Evolutionary conservation across 2,113 vertebrate genomes (phyloP), one percentile per base, ranked within the genome.

Genomic region (Struthidea cinerea): DNA sequence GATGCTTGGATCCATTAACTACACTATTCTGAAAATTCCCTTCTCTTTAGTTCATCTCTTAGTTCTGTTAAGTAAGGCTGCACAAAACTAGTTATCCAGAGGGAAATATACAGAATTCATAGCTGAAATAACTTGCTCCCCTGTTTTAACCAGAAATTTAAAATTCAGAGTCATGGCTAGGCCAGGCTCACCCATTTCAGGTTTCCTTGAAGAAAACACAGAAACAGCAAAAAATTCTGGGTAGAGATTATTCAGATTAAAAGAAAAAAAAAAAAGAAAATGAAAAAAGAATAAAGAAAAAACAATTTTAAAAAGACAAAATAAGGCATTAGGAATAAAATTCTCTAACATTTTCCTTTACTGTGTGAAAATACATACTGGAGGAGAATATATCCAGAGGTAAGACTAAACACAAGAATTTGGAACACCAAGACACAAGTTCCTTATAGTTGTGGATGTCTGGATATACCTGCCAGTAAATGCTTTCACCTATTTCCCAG

Each of bases 341-440:
- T 41, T 55, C 14, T 86, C 27, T 52, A 39, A 28, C 5, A 9
- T 3, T 64, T 64, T 85, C 35, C 21, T 30, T 11, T 71, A 6
- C n/a, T 61, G 27, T 27, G 13, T 69, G 63, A 81, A 76, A 87
- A 59, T 32, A 53, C 3, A 10, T n/a, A 47, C 30, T 26, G 22
- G 55, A 88, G 24, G 41, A 68, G 24, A n/a, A 19, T 9, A 17
- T 37, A 42, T 19, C 13, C 35, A 84, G 61, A 86, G 16, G 23
- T n/a, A 28, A 56, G 18, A 63, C 9, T 49, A n/a, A 89, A 28
- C 6, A 61, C 5, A 44, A 52, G 49, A 61, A 42, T 59, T 5
- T 59, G 52, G 44, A 71, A 71, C 57, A 22, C 3, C 0, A 10
- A n/a, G 35, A 37, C 17, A 24, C 7, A 6, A 0, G 0, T 57